A percentile compares a stretch with the other conserved stretches of the same genome.
Conservation (phyloP, 1,140 invertebrate species). For the Pseudomyrmex cubaensis region DNA sequence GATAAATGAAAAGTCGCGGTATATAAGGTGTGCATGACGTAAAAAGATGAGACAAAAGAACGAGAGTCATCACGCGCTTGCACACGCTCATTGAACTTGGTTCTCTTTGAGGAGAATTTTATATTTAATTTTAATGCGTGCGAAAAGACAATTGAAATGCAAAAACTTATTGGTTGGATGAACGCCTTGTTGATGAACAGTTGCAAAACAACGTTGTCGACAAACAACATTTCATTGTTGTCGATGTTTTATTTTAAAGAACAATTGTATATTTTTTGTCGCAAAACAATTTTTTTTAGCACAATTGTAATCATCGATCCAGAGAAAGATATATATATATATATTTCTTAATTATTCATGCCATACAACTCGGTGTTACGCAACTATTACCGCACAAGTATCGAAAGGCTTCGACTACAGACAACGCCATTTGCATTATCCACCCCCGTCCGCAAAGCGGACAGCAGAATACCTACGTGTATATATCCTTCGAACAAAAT, state of each 20-base stretch:
- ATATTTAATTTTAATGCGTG: conserved; percentile 6
- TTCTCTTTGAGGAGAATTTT: conserved; percentile 19
- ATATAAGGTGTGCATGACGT: conserved; percentile 35
- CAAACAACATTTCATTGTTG: too few species aligned
- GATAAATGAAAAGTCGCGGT: conserved; percentile 35
- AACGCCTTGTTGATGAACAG: background rate
- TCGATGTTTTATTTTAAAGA: too few species aligned
- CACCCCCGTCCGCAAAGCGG: background rate
- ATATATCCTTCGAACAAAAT: conserved; percentile 14
- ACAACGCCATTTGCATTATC: background rate
- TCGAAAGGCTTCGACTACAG: background rate
- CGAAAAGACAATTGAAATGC: background rate
- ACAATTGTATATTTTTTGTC: too few species aligned
- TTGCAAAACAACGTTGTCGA: background rate
- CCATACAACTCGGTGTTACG: background rate
- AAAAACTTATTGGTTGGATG: conserved; percentile 10
- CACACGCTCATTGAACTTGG: conserved; percentile 29
- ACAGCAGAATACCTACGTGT: too few species aligned
- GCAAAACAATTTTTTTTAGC: too few species aligned
- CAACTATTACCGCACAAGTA: background rate
- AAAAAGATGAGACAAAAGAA: conserved; percentile 8
- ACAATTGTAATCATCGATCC: too few species aligned
- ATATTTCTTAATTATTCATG: background rate
- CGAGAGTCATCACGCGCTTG: conserved; percentile 18
- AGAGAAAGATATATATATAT: too few species aligned